Evolutionary conservation across 2,888 invertebrate species (phyloP).

Genomic region (Sipha maydis): DNA sequence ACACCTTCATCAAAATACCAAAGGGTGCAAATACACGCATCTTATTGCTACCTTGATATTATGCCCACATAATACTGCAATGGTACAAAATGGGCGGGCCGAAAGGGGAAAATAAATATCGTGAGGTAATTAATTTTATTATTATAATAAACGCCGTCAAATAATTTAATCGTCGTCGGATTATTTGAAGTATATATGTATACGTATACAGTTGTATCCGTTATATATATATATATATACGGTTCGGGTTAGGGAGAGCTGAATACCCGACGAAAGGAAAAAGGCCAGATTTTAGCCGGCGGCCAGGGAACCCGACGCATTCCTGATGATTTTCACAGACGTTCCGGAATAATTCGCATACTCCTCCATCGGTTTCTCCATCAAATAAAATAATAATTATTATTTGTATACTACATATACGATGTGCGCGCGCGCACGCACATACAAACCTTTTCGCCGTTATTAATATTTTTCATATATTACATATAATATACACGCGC

Average conservation of each 20-base stretch:
- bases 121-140: neutral
- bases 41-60: too few species aligned
- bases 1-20: too few species aligned
- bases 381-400: conserved; percentile 2
- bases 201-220: neutral
- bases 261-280: neutral
- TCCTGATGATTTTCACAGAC: conserved; percentile 45
- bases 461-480: conserved; percentile 27
- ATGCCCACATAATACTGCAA: too few species aligned
- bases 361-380: neutral
- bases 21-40: too few species aligned
- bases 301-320: conserved; percentile 36
- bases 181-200: neutral
- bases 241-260: neutral
- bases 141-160: neutral
- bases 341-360: conserved; percentile 51
- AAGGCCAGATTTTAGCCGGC: conserved; percentile 42
- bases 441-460: conserved; percentile 4
- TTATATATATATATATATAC: neutral
- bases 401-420: neutral
- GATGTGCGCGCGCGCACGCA: neutral
- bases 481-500: neutral
- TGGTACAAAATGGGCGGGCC: neutral
- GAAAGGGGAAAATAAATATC: neutral
- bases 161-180: neutral